Base-by-base conservation (phyloP, 2,888 invertebrate species). In the Cryptocephalus primarius region DNA sequence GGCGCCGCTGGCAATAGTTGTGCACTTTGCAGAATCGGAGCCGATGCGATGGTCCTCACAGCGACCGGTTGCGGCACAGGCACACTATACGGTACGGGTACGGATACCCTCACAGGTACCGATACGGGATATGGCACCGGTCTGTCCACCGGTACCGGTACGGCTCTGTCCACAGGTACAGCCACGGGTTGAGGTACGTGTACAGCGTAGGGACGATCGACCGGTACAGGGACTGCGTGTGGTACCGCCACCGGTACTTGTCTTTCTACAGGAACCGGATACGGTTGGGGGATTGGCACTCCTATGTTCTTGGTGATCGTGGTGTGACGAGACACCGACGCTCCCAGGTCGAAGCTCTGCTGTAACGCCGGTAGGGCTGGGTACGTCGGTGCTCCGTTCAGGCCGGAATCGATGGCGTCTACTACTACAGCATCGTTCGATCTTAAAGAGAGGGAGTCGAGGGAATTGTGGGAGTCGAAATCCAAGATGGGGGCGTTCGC, bases 131-230 rank as follows among this genome's bases (percentile, higher is more conserved):
- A 60, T n/a, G 62, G 62, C 32, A 66, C 62, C 14, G 77, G 76
- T 49, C 78, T 74, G 9, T 77, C 71, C 8, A 78, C 74, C 1
- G 74, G 76, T 32, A 74, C 73, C 2, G 75, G 71, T 32, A 76
- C 72, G 1, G 75, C 73, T 46, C 73, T 67, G 50, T 75, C 74
- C 1, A 76, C 72, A 1, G 74, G 63, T 1, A 75, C 73, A 1
- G 61, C 57, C 33, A 57, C 55, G 1, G 77, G 76, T 3, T 71
- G 71, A 1, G 73, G 72, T 1, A 77, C 76, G 47, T 70, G 69
- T 8, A 64, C 61, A 32, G 60, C 55, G 3, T 74, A 73, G 1
- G 75, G 76, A 2, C 73, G 60, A 33, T 63, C 61, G 14, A 68
- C 66, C 12, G 68, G 62, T n/a, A 66, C 64, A 10, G 61, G 57